These are phyloP conservation scores for Pogonophryne albipinna DNA, from an alignment of 2,797 vertebrate species.

Conservation along the genomic window DNA sequence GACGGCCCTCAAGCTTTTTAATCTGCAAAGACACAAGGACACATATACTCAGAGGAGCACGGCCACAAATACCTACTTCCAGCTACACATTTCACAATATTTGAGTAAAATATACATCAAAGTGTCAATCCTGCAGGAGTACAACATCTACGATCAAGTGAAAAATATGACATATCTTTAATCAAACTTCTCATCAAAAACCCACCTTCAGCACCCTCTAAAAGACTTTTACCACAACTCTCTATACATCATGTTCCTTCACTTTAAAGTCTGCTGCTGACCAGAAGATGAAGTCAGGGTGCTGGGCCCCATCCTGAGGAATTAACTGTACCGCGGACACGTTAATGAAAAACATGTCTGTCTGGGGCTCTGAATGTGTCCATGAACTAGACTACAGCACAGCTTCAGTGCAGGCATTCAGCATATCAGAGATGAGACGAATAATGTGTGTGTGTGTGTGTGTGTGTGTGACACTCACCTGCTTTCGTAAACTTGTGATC, in stretches of 20 bases:
- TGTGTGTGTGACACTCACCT: constrained; percentile 79
- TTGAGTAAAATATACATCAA: background rate
- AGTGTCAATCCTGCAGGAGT: background rate
- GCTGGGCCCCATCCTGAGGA: constrained; percentile 2
- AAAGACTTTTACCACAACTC: background rate
- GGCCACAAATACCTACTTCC: too few species aligned
- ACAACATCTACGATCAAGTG: background rate
- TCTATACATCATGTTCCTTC: background rate
- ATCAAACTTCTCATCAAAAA: background rate
- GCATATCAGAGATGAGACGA: background rate
- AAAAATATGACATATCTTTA: background rate
- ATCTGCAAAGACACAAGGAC: constrained; percentile 84
- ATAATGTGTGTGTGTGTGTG: too few species aligned
- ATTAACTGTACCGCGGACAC: constrained; percentile 11
- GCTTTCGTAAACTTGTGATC: constrained; percentile 94
- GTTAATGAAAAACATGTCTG: constrained; percentile 52
- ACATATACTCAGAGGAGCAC: background rate
- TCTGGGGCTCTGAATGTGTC: background rate
- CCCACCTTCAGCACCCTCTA: background rate
- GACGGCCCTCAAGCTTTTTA: constrained; percentile 94
- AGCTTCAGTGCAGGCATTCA: constrained; percentile 8
- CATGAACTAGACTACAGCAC: constrained; percentile 14
- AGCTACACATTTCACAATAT: background rate
- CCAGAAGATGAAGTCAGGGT: constrained; percentile 18
- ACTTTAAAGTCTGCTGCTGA: background rate